Base-by-base conservation (phyloP, 92 coral and sea anemone genomes). In the Epizoanthus illoricatus region DNA sequence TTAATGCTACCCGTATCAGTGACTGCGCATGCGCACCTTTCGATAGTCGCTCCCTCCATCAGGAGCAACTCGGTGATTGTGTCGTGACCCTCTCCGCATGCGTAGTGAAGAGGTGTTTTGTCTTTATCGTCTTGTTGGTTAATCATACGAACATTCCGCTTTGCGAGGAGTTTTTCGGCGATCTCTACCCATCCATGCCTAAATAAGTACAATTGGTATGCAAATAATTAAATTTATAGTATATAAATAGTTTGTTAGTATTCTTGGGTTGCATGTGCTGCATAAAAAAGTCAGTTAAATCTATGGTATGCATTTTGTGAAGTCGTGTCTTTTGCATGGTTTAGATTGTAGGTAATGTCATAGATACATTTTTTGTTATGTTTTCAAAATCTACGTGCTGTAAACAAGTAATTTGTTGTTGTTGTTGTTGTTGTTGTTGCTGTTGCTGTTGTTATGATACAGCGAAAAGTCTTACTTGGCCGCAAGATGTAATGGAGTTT, bases 11-110 rank as follows among this genome's bases (percentile, higher is more conserved):
- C 13, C 40, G 2, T 69, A 6, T 5, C n/a, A 33, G 10, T 16
- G 28, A 16, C 12, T 69, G 52, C 19, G 52, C 33, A 69, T 63
- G 56, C 56, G 56, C 56, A 91, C 97, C 94, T 88, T 67, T 93
- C 97, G 49, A 88, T 91, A 7, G 92, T 93, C 6, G 97, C 97
- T 9, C 94, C 97, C 54, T 86, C 91, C 56, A 82, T 54, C 84
- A 93, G 55, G 13, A 93, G 84, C 10, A 91, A 73, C 75, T 93
- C 87, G 12, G 90, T 73, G n/a, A 93, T 88, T 23, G 90, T 85
- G 24, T 84, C 92, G 57, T 93, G 97, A 28, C 97, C 97, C 42
- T 93, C 97, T 20, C 90, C 92, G n/a, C 92, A 90, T 12, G 97
- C 92, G 63, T 86, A 89, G 49, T 93, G 97, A 11, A 93, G 91